These are phyloP conservation scores for Paramuricea clavata DNA, from an alignment of 92 coral and sea anemone genomes.

Conservation along the genomic window DNA sequence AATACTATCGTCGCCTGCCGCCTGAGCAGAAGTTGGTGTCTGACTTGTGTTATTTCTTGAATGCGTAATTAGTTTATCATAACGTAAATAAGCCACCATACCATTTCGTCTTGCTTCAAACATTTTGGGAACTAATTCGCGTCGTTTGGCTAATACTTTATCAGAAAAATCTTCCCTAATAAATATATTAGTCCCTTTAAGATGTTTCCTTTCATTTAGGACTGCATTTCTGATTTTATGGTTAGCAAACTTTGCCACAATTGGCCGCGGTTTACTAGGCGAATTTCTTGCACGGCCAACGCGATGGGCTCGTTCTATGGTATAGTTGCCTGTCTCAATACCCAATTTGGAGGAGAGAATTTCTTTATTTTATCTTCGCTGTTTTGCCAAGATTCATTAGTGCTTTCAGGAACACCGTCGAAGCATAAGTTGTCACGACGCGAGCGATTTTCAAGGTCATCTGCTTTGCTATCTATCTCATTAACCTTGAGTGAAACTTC, in stretches of 20 bases:
- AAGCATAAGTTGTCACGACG: slow-evolving; percentile 66
- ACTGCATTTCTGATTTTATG: slow-evolving; percentile 59
- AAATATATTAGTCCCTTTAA: slow-evolving; percentile 47
- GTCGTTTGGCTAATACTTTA: slow-evolving; percentile 45
- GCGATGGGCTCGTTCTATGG: slow-evolving; percentile 68
- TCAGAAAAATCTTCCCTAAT: slow-evolving; percentile 68
- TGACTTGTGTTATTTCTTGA: not conserved
- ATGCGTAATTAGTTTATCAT: slow-evolving; percentile 57
- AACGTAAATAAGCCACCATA: slow-evolving; percentile 49
- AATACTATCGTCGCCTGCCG: not conserved
- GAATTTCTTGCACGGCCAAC: slow-evolving; percentile 41
- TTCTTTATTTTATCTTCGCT: slow-evolving; percentile 55
- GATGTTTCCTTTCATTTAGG: slow-evolving; percentile 30
- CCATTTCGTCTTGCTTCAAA: slow-evolving; percentile 53
- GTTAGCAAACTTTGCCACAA: slow-evolving; percentile 57
- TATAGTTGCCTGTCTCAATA: slow-evolving; percentile 19
- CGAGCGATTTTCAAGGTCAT: slow-evolving; percentile 66
- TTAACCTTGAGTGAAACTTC: slow-evolving; percentile 10
- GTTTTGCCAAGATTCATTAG: slow-evolving; percentile 53
- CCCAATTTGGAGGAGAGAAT: slow-evolving; percentile 35
- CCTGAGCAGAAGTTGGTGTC: not conserved
- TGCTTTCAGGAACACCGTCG: slow-evolving; percentile 46
- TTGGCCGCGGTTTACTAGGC: slow-evolving; percentile 39
- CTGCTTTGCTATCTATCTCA: slow-evolving; percentile 26
- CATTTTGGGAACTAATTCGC: slow-evolving; percentile 57